Evolutionary conservation across 2,888 invertebrate species (phyloP).

Genomic region (Caenorhabditis sp.): DNA sequence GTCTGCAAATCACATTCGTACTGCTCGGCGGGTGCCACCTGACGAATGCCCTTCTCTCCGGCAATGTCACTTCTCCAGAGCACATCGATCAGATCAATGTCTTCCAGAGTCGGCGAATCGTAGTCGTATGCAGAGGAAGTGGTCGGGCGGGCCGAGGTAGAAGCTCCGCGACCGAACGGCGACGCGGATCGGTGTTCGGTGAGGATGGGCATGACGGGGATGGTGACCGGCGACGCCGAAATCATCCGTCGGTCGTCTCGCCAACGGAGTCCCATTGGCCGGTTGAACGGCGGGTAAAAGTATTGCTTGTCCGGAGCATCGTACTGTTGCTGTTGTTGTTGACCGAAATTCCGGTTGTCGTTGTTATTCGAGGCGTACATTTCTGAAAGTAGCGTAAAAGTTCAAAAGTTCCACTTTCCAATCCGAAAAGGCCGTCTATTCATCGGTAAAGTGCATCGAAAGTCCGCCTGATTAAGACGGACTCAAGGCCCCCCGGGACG

Average conservation of each 20-base stretch:
- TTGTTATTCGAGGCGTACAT: conserved; percentile 6
- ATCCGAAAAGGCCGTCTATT: neutral
- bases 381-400: conserved; percentile 28
- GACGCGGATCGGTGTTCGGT: conserved; percentile 51
- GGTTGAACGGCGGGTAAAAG: conserved; percentile 12
- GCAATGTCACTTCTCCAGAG: conserved; percentile 78
- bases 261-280: conserved; percentile 48
- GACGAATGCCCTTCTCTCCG: conserved; percentile 56
- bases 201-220: conserved; percentile 54
- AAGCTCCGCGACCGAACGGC: conserved; percentile 38
- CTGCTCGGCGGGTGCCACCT: conserved; percentile 65
- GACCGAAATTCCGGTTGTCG: neutral
- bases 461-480: neutral
- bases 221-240: neutral
- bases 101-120: conserved; percentile 58
- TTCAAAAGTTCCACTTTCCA: neutral
- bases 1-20: conserved; percentile 73
- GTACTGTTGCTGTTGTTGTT: conserved; percentile 1
- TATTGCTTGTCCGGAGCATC: conserved; percentile 1
- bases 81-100: conserved; percentile 78
- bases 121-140: conserved; percentile 22
- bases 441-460: neutral
- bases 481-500: no score
- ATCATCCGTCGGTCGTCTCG: conserved; percentile 53
- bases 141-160: conserved; percentile 27